Percentiles rank a stretch among this genome's conserved stretches.
These are phyloP conservation scores for Bubo bubo DNA, from an alignment of 2,113 vertebrate genomes.

Conservation along the genomic window DNA sequence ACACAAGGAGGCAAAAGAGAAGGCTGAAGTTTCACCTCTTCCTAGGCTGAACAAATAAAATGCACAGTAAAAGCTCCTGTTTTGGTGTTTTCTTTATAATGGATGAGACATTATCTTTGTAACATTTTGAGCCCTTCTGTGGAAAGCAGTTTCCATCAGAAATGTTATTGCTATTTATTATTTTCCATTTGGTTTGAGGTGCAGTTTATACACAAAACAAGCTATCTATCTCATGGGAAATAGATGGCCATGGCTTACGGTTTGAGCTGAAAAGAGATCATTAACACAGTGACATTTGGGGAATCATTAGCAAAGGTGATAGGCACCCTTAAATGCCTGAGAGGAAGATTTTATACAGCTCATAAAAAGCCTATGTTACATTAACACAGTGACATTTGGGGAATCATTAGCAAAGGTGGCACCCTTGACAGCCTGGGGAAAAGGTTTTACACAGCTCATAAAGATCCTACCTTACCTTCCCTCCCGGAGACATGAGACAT, in stretches of 20 bases:
- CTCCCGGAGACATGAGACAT: neutral
- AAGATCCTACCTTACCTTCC: neutral
- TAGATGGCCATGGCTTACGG: neutral
- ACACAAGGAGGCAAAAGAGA: neutral
- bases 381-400: neutral
- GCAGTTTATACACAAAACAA: neutral
- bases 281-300: constrained; percentile 15
- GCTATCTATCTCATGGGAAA: neutral
- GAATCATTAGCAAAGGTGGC: constrained; percentile 37
- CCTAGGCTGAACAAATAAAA: neutral
- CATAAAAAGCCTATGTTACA: neutral
- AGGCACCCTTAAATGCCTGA: neutral
- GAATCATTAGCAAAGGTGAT: constrained; percentile 39
- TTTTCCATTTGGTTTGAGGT: neutral
- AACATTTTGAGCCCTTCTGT: neutral
- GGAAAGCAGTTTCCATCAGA: neutral
- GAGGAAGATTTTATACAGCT: neutral
- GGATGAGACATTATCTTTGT: neutral
- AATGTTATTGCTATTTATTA: neutral
- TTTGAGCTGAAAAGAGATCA: neutral
- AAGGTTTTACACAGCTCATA: neutral
- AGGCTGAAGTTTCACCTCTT: neutral
- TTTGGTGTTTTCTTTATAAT: neutral
- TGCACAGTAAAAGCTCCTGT: neutral
- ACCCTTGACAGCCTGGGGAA: neutral